Base-by-base conservation (phyloP, 2,113 vertebrate genomes). In the Albula glossodonta region DNA sequence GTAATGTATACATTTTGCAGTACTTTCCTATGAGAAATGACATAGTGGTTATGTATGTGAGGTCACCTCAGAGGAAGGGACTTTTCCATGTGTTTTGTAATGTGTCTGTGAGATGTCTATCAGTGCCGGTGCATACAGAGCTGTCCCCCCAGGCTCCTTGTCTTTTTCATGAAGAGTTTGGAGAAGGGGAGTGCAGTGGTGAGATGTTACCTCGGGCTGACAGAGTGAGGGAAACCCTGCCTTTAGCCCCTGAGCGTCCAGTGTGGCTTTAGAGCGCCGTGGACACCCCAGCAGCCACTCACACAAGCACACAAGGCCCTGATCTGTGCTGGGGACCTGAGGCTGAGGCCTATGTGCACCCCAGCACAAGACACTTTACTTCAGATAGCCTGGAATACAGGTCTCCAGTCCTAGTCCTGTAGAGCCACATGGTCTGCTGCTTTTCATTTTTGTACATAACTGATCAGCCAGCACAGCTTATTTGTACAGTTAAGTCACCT, bases 181-280 rank as follows among this genome's bases (percentile, higher is more conserved):
- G 60, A 56, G 56, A 56, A 12, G 57, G 51, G 48, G 78, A 41
- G 31, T 25, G 9, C n/a, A 25, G 41, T 19, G 15, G 78, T 51
- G 84, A 81, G 84, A 51, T 57, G 12, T 81, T 80, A 63, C 84
- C 56, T 85, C 78, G 63, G 12, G 12, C 52, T 49, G 12, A 51
- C 17, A 50, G 60, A 17, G 50, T 22, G 56, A 50, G 17, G 31
- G 57, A 70, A 15, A 25, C 60, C 41, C 56, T 22, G 60, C 60
- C 7, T 19, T 22, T 15, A 66, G 60, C 17, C 60, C 7, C 22
- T 22, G 60, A 66, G 60, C 17, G 60, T 19, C 60, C 60, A 5
- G 60, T 19, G 5, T 66, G 60, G 60, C 15, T 66, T 15, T 66
- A 22, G 60, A 7, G 60, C 17, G 57, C 57, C 11, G 57, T 60